Evolutionary conservation across 2,113 vertebrate genomes (phyloP).

Genomic region (Ceratotherium simum): DNA sequence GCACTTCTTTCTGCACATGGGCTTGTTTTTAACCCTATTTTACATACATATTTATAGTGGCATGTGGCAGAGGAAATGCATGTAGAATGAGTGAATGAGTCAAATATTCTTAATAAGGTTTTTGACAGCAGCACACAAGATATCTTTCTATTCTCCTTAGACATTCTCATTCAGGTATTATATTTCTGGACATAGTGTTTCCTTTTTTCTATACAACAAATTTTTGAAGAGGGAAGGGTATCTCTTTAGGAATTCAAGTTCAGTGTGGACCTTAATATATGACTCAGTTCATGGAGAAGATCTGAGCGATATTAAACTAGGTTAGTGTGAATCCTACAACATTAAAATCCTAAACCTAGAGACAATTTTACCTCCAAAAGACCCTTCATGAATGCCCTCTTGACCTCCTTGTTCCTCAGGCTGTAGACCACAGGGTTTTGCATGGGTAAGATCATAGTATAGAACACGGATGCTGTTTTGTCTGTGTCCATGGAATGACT

Average conservation of each 20-base stretch:
- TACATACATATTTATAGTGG: neutral
- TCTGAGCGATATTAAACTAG: neutral
- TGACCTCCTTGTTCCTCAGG: constrained; percentile 47
- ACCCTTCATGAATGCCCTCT: neutral
- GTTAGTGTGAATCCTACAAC: neutral
- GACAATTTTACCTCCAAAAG: neutral
- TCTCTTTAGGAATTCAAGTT: neutral
- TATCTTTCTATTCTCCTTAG: neutral
- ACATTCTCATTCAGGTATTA: neutral
- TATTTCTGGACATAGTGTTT: neutral
- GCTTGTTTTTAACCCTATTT: neutral
- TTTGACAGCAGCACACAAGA: neutral
- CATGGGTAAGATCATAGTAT: neutral
- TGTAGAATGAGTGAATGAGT: neutral
- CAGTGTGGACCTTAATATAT: neutral
- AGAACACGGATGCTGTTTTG: neutral
- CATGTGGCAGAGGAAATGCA: neutral
- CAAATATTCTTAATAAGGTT: neutral
- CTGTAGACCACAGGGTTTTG: neutral
- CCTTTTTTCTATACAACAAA: neutral
- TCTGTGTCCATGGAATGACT: neutral
- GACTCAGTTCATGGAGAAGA: neutral
- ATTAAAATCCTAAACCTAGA: neutral
- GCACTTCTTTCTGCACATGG: neutral
- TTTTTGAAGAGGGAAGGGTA: neutral